Evolutionary conservation across 2,113 vertebrate genomes (phyloP), one percentile per base, ranked within the genome.

Genomic region (Percina caprodes): DNA sequence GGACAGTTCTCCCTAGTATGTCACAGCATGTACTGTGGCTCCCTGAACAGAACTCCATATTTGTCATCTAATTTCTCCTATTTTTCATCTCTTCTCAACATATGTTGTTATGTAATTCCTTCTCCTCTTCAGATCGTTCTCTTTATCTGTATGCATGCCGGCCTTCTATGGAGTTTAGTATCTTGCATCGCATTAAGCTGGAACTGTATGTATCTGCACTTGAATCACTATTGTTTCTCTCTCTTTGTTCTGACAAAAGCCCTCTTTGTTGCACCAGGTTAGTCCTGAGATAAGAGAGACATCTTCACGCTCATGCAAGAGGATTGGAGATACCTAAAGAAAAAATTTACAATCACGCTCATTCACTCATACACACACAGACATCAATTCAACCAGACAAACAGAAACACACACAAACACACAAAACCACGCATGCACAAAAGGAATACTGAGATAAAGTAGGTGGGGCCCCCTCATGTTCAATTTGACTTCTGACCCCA

Each of bases 401-500:
- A 35, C 65, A 71, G 35, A 71, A 42, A 67, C 74, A 67, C 52
- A 35, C 65, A 71, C 30, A 71, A 42, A 67, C 74, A 67, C 52
- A 67, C 35, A 30, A 21, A 9, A 15, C 18, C 45, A 9, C 35
- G 54, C 65, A 39, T 42, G 63, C n/a, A 58, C 51, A n/a, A 62
- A 60, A 23, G 18, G 45, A 70, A 49, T 71, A 52, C 61, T 23
- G 30, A 77, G 62, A 88, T 42, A 78, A 87, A 81, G 39, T 74
- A 65, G 1, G 19, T 19, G 33, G 18, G 14, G 21, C 45, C 42
- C 23, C 39, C 56, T 74, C 62, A 5, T 89, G 82, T 84, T 85
- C 66, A 85, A 62, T 87, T 82, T 85, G 82, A 86, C 85, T 61
- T 80, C 55, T 69, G 71, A 71, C 73, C 72, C 54, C 35, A 2